Base-by-base conservation (phyloP, 2,113 vertebrate genomes). In the Ornithorhynchus anatinus region DNA sequence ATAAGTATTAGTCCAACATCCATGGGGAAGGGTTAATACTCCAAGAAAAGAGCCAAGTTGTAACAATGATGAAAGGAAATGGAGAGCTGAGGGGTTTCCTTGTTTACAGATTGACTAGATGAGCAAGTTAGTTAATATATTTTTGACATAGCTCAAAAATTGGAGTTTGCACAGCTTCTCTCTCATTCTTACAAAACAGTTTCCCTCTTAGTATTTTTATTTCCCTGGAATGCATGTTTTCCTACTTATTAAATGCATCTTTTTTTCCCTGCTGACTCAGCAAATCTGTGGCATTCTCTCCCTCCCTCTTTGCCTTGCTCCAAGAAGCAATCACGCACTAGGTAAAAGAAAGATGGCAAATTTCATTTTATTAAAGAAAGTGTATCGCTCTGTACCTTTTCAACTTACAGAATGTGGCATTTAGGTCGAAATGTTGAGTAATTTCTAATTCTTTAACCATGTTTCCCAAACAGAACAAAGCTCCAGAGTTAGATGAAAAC, bases 241-340 rank as follows among this genome's bases (percentile, higher is more conserved):
- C 17, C 27, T 45, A n/a, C n/a, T n/a, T n/a, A n/a, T n/a, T n/a
- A n/a, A n/a, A n/a, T n/a, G n/a, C n/a, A n/a, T n/a, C n/a, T n/a
- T n/a, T n/a, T n/a, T n/a, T 14, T 62, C 59, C 23, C 48, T 77
- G 76, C 76, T 74, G 50, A 60, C 56, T 72, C 66, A 53, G 20
- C 57, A 23, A n/a, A n/a, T n/a, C n/a, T n/a, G n/a, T n/a, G n/a
- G n/a, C n/a, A 12, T 16, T 4, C 5, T 38, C 2, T 22, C 53
- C n/a, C 31, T 1, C 10, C 31, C 14, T 1, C 27, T 14, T 2
- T 9, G 15, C 4, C 25, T 52, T 43, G 19, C 5, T 9, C 13
- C 31, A 19, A 20, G 63, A 61, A 70, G 58, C 17, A 27, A 53
- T 45, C 63, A 44, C 37, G 4, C 78, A 31, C 71, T 66, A 44